These are phyloP conservation scores for Chouioia cunea DNA, from an alignment of 2,888 invertebrate species.

Conservation along the genomic window DNA sequence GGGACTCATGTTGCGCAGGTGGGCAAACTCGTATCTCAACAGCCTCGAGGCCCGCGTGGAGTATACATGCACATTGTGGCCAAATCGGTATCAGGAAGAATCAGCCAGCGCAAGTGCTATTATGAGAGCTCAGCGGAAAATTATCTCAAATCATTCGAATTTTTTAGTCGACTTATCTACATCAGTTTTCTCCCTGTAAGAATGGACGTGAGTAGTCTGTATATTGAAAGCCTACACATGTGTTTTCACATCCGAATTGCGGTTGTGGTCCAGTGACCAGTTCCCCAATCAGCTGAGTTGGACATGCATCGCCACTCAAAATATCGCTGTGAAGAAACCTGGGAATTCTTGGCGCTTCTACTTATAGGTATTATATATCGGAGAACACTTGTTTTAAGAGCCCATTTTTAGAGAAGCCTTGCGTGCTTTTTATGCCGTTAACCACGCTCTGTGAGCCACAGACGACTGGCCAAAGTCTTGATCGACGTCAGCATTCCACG, in stretches of 20 bases:
- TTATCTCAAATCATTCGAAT: too few relatives aligned
- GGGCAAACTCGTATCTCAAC: slow-evolving; percentile 44
- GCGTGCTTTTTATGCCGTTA: slow-evolving; percentile 10
- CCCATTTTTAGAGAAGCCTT: not conserved
- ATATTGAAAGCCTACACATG: too few relatives aligned
- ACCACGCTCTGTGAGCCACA: not conserved
- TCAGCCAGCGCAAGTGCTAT: slow-evolving; percentile 22
- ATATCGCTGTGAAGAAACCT: slow-evolving; percentile 2
- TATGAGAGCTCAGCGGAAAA: slow-evolving; percentile 1
- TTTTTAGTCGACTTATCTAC: too few relatives aligned
- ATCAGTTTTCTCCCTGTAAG: too few relatives aligned
- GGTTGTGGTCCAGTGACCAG: not conserved
- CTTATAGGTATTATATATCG: not conserved
- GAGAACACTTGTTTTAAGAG: not conserved
- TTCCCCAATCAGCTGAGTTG: slow-evolving; percentile 13
- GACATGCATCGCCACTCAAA: too few relatives aligned
- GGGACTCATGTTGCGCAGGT: slow-evolving; percentile 39
- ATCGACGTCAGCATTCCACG: slow-evolving; percentile 27
- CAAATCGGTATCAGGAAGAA: slow-evolving; percentile 4
- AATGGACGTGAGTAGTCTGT: too few relatives aligned
- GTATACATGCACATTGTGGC: slow-evolving; percentile 28
- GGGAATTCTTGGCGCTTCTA: slow-evolving; percentile 33
- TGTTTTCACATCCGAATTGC: too few relatives aligned
- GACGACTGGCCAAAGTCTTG: slow-evolving; percentile 10
- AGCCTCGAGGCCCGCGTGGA: slow-evolving; percentile 27